Evolutionary conservation across 2,888 invertebrate genomes (phyloP).

Genomic region (Orchestes rusci): DNA sequence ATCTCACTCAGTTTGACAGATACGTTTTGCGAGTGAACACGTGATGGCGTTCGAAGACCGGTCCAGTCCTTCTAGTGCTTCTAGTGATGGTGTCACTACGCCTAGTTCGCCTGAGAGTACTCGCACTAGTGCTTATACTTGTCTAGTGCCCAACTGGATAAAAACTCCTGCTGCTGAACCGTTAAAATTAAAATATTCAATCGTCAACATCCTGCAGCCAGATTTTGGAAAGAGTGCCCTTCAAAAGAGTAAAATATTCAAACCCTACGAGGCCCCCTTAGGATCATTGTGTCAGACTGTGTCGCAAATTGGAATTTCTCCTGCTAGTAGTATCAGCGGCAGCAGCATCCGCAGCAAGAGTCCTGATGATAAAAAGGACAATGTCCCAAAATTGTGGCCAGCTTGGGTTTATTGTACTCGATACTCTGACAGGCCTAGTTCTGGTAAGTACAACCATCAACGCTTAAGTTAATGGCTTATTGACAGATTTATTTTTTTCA

Average conservation of each 20-base stretch:
- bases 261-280: constrained; percentile 58
- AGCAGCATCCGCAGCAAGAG: neutral
- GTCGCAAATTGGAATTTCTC: constrained; percentile 49
- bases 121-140: constrained; percentile 42
- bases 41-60: constrained; percentile 69
- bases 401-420: constrained; percentile 99
- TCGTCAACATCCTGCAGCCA: constrained; percentile 68
- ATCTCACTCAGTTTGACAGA: constrained; percentile 48
- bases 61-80: constrained; percentile 63
- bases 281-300: constrained; percentile 64
- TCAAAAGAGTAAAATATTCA: constrained; percentile 48
- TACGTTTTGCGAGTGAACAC: constrained; percentile 39
- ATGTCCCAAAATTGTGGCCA: constrained; percentile 65
- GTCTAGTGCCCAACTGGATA: constrained; percentile 34
- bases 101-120: constrained; percentile 48
- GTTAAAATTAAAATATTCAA: constrained; percentile 58
- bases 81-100: constrained; percentile 38
- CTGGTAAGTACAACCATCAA: constrained; percentile 64
- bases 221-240: constrained; percentile 63
- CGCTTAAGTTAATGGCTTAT: neutral
- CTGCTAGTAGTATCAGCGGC: neutral
- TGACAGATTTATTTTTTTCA: constrained; percentile 35
- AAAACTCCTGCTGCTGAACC: constrained; percentile 34
- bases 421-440: constrained; percentile 85
- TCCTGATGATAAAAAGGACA: constrained; percentile 31